Evolutionary conservation across 1,140 invertebrate genomes (phyloP), one percentile per base, ranked within the genome.

Genomic region (Ptiloglossa arizonensis): DNA sequence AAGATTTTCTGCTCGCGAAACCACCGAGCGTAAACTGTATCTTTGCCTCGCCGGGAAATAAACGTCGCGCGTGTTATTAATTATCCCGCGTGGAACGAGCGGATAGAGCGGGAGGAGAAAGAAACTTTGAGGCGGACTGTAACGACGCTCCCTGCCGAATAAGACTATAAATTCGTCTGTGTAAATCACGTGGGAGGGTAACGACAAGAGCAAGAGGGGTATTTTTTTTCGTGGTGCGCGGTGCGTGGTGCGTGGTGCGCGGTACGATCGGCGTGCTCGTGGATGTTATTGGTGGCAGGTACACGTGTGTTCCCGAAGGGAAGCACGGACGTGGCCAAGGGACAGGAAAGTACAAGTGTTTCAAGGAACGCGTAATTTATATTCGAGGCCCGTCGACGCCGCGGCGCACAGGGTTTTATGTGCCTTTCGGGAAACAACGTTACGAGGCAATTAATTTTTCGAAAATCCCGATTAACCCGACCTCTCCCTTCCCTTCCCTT

Each of bases 291-390:
- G 81, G 63, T 71, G 80, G 81, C 80, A 82, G 59, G 57, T 76
- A 82, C 79, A 71, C 79, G 82, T 81, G 72, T 66, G 69, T 82
- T 82, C 69, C 52, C 76, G 24, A 76, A 79, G 62, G 46, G 74
- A 83, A 77, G 75, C 79, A 78, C 64, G 68, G 59, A 69, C 63
- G 73, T 52, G 74, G 79, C 50, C 69, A 75, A 77, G 59, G 48
- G 77, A 83, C 69, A 78, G 81, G 73, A 63, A 85, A 81, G 73
- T 67, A 80, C 78, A 74, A 83, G 81, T 86, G 73, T 86, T 86
- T 86, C 84, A 77, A 77, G 85, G 73, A 86, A 86, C 85, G 84
- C 74, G 78, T 86, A 86, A 86, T 86, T 86, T 86, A 86, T 86
- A 86, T 86, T 86, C 85, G 85, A 81, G 85, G 54, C 64, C 56